phyloP scores from a whole-genome alignment of 2,797 vertebrate genomes.

The Anguilla marmorata region DNA sequence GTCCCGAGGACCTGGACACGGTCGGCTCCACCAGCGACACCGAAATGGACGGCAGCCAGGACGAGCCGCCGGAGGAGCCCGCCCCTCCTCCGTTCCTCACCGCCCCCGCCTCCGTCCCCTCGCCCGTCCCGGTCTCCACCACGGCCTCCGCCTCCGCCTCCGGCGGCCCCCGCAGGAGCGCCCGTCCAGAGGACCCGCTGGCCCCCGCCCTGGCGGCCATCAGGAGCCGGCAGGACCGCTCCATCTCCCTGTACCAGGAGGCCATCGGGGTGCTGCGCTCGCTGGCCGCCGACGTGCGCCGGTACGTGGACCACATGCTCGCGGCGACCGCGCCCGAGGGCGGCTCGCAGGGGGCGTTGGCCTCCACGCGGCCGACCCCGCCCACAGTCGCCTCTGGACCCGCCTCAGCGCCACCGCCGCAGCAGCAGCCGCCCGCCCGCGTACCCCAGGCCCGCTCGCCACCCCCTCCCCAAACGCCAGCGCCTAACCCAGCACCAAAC shows the following conservation, averaged over 20 bases:
- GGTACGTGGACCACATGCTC: slow-evolving; percentile 2
- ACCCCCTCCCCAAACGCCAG: background rate
- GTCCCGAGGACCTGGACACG: background rate
- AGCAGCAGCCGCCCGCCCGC: background rate
- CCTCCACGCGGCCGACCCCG: background rate
- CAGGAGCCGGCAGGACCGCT: background rate
- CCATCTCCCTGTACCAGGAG: slow-evolving; percentile 9
- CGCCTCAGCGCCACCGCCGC: background rate
- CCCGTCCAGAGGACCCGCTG: slow-evolving; percentile 4
- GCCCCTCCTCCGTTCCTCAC: background rate
- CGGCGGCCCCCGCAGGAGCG: background rate
- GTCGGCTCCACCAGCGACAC: slow-evolving; percentile 13
- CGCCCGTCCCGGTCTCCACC: background rate
- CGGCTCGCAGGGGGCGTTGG: background rate
- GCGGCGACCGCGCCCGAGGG: background rate
- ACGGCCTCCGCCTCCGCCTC: background rate
- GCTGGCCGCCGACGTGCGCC: background rate
- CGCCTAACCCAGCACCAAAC: background rate
- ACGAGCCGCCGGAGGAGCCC: background rate
- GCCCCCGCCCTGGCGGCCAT: background rate
- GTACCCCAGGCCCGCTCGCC: background rate
- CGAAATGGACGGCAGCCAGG: background rate
- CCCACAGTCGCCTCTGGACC: background rate
- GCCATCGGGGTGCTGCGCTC: slow-evolving; percentile 1
- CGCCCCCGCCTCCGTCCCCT: background rate